These are phyloP conservation scores for Phrynocephalus vlangalii DNA, from an alignment of 2,797 vertebrate genomes.

Conservation along the genomic window DNA sequence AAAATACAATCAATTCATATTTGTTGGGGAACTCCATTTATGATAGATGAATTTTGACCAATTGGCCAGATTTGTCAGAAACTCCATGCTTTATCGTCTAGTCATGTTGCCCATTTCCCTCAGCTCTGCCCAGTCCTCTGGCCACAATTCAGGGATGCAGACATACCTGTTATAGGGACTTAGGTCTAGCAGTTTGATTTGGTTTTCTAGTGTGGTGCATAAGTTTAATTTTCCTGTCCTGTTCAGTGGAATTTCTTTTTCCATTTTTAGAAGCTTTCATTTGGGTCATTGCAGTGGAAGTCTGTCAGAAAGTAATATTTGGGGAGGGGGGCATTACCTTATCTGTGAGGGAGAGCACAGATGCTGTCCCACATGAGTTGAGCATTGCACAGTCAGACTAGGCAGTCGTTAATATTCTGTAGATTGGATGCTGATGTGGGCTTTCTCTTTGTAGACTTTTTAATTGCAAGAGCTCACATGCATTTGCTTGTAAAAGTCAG, in stretches of 20 bases:
- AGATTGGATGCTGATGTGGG: conserved; percentile 48
- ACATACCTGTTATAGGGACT: neutral
- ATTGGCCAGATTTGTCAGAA: too few relatives aligned
- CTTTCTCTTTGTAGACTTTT: conserved; percentile 63
- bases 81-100: neutral
- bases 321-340: conserved; percentile 29
- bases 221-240: conserved; percentile 28
- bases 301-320: conserved; percentile 53
- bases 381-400: conserved; percentile 47
- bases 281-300: conserved; percentile 41
- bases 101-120: neutral
- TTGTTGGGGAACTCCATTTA: too few relatives aligned
- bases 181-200: neutral
- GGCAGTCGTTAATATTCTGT: conserved; percentile 68
- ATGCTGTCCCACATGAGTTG: conserved; percentile 32
- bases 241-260: conserved; percentile 21
- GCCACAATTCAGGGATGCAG: neutral
- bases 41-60: too few relatives aligned
- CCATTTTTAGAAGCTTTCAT: neutral
- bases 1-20: too few relatives aligned
- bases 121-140: neutral
- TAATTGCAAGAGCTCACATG: conserved; percentile 63
- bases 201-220: neutral
- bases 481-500: conserved; percentile 69
- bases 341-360: conserved; percentile 29